Evolutionary conservation across 2,888 invertebrate genomes (phyloP).

Genomic region (Drosophila melanosoma): DNA sequence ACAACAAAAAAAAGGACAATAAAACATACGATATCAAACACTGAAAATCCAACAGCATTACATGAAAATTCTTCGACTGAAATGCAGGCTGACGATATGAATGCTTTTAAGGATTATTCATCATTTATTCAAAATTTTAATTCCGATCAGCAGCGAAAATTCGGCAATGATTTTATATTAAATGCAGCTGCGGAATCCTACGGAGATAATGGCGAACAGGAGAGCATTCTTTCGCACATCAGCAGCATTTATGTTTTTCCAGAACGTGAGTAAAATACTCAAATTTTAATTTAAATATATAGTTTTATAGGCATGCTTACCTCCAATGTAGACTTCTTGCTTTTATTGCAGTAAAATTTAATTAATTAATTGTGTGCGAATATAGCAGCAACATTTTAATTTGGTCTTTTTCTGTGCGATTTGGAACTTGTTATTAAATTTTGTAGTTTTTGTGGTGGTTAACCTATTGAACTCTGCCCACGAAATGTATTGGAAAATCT

Average conservation of each 20-base stretch:
- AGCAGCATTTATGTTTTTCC: constrained; percentile 84
- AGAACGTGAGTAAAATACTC: constrained; percentile 62
- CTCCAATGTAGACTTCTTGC: neutral
- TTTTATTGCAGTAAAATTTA: neutral
- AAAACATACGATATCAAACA: neutral
- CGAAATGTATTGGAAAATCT: no score
- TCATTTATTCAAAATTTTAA: constrained; percentile 30
- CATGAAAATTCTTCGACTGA: constrained; percentile 39
- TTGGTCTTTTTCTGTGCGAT: no score
- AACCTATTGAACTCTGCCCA: no score
- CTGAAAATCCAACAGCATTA: constrained; percentile 1
- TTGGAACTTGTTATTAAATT: no score
- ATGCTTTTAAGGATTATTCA: constrained; percentile 42
- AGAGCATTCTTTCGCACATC: constrained; percentile 78
- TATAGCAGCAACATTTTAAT: no score
- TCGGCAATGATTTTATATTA: constrained; percentile 9
- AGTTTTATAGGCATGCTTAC: neutral
- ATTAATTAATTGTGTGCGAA: no score
- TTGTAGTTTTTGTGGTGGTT: no score
- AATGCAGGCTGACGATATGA: constrained; percentile 75
- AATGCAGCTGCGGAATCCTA: neutral
- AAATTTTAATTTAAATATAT: neutral
- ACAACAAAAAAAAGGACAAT: neutral
- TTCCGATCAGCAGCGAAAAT: constrained; percentile 13
- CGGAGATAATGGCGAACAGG: constrained; percentile 48